Percentiles rank a stretch among this genome's conserved stretches.
Conservation (phyloP, 1,140 invertebrate species). For the Megathymus violae region DNA sequence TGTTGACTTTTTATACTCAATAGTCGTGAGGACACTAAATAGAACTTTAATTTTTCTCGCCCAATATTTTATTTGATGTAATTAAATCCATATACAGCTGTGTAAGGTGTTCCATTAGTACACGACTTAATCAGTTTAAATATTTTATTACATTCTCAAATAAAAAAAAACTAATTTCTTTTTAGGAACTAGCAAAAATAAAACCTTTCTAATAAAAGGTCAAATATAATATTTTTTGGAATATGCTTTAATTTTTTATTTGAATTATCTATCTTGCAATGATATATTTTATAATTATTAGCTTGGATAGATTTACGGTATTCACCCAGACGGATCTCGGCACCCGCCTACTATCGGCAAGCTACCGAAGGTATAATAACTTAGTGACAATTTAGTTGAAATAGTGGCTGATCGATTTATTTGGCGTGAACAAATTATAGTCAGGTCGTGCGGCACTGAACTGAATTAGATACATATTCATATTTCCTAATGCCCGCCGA, state of each 20-base stretch:
- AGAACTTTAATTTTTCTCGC: background rate
- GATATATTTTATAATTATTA: background rate
- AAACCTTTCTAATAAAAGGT: no score
- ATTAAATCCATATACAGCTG: background rate
- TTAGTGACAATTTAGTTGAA: conserved; percentile 34
- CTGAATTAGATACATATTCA: conserved; percentile 34
- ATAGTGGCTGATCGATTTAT: conserved; percentile 35
- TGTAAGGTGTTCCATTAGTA: no score
- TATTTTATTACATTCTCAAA: no score
- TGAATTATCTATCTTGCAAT: background rate
- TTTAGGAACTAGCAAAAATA: no score
- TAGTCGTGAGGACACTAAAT: background rate
- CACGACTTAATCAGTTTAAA: no score
- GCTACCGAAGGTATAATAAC: conserved; percentile 27
- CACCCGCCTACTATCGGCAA: conserved; percentile 29
- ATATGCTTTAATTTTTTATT: background rate
- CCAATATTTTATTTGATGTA: background rate
- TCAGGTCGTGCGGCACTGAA: conserved; percentile 21
- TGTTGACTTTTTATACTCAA: background rate
- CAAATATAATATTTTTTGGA: no score
- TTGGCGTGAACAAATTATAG: conserved; percentile 35
- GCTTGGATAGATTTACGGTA: background rate
- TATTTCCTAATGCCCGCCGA: conserved; percentile 28
- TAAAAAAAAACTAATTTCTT: no score
- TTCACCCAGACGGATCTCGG: conserved; percentile 12